phyloP scores from a whole-genome alignment of 2,113 vertebrate genomes.

The Pterocles orientalis region DNA sequence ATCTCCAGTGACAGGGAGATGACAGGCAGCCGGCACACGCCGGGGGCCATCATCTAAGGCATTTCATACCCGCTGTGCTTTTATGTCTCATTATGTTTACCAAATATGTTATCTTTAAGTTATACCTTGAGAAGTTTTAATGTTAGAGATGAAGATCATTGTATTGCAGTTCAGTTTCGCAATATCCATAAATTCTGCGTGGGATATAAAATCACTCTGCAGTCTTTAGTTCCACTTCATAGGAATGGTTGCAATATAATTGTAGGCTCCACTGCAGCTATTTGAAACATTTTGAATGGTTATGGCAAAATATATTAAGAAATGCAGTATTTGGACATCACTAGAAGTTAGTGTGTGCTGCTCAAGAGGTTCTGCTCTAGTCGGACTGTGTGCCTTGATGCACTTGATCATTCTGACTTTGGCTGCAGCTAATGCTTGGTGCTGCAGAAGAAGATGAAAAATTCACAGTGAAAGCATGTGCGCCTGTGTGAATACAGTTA shows the following conservation, averaged over 20 bases:
- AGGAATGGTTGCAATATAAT: neutral
- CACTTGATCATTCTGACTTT: accelerated
- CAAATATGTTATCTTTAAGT: neutral
- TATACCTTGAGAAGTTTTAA: neutral
- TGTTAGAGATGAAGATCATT: neutral
- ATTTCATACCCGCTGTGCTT: neutral
- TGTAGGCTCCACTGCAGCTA: neutral
- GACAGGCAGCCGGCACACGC: neutral
- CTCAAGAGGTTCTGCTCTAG: neutral
- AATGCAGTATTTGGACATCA: neutral
- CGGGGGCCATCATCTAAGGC: neutral
- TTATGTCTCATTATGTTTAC: neutral
- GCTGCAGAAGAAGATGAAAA: neutral
- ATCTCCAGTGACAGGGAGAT: neutral
- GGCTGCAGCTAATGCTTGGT: neutral
- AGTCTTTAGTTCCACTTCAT: neutral
- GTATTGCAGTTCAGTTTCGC: neutral
- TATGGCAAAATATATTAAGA: neutral
- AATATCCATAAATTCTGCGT: neutral
- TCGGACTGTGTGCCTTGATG: neutral
- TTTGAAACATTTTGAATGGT: neutral
- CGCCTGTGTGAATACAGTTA: neutral
- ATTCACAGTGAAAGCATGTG: neutral
- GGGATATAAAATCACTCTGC: neutral
- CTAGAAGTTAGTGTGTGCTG: neutral